These are phyloP conservation scores for Pyrgus malvae DNA, from an alignment of 2,888 invertebrate species.

Conservation along the genomic window DNA sequence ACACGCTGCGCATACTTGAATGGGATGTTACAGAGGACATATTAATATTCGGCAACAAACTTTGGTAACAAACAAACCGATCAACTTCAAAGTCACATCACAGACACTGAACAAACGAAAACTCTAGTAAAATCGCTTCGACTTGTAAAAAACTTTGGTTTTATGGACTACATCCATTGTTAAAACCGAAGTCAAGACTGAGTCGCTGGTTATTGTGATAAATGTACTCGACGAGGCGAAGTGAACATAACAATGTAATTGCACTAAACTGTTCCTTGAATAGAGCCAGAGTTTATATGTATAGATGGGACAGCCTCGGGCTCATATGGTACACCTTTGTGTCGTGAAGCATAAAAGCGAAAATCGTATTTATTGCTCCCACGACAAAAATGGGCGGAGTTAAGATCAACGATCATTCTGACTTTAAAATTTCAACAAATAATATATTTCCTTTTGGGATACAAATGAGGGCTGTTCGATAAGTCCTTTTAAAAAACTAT, in stretches of 20 bases:
- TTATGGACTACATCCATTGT: conserved; percentile 64
- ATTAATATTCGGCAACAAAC: conserved; percentile 46
- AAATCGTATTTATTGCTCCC: neutral
- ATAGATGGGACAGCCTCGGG: conserved; percentile 31
- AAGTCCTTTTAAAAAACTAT: no score
- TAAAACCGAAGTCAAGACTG: conserved; percentile 70
- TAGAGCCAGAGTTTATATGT: conserved; percentile 53
- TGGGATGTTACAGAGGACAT: conserved; percentile 77
- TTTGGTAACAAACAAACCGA: conserved; percentile 33
- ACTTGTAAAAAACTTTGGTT: conserved; percentile 38
- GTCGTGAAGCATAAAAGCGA: conserved; percentile 20
- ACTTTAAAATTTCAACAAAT: no score
- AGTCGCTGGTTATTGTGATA: conserved; percentile 65
- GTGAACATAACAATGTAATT: conserved; percentile 80
- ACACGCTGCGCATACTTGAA: conserved; percentile 74
- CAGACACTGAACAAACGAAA: conserved; percentile 37
- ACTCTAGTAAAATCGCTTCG: conserved; percentile 40
- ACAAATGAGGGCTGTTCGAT: no score
- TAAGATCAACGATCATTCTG: neutral
- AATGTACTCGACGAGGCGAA: conserved; percentile 66
- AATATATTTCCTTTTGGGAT: no score
- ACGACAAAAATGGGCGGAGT: neutral
- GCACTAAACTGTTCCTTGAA: conserved; percentile 77
- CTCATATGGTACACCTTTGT: conserved; percentile 19
- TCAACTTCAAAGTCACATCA: conserved; percentile 36